A percentile compares a stretch with the other conserved stretches of the same genome.
Conservation (phyloP, 2,888 invertebrate species). For the Eupithecia inturbata region DNA sequence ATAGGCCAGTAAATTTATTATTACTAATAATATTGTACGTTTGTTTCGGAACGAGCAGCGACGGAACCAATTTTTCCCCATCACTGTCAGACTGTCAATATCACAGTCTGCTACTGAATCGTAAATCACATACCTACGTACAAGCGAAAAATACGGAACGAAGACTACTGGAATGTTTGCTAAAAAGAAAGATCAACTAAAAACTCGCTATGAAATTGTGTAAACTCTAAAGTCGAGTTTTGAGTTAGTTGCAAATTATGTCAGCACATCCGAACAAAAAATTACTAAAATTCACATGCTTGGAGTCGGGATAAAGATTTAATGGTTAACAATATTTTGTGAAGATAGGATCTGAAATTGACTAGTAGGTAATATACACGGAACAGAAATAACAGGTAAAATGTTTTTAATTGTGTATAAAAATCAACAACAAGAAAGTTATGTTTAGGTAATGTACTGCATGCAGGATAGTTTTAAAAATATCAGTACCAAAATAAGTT, state of each 20-base stretch:
- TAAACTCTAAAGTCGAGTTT: neutral
- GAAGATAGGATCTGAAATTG: neutral
- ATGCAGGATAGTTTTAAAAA: neutral
- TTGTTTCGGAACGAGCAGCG: neutral
- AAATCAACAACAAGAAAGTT: neutral
- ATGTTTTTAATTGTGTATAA: neutral
- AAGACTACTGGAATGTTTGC: neutral
- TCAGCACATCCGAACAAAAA: neutral
- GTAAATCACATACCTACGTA: too few species aligned
- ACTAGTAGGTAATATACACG: too few species aligned
- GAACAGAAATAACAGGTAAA: too few species aligned
- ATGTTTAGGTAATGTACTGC: too few species aligned
- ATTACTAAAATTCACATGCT: neutral
- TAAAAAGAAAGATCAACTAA: neutral
- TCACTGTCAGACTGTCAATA: neutral
- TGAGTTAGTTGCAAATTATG: neutral
- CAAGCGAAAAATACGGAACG: neutral
- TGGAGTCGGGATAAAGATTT: neutral
- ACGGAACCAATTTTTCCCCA: neutral
- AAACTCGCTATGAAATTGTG: neutral
- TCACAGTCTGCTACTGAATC: too few species aligned
- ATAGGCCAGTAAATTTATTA: neutral
- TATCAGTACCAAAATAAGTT: neutral
- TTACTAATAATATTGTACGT: neutral
- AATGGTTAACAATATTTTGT: neutral